phyloP scores from a whole-genome alignment of 2,888 invertebrate genomes.

The Oligia fasciuncula region DNA sequence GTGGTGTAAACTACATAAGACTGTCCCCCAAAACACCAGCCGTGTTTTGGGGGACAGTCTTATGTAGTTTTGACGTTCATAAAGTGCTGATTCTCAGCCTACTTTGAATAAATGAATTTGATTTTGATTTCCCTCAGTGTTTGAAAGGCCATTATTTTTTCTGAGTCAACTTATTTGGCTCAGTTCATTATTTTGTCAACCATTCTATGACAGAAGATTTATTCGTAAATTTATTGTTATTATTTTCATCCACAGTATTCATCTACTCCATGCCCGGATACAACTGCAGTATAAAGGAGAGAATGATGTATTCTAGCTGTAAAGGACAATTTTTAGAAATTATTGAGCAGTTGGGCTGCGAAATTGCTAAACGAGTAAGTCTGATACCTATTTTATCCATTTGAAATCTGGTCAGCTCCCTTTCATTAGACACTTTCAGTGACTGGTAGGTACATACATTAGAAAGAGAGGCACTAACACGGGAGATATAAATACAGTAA shows the following conservation, averaged over 20 bases:
- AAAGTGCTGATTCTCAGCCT: too few species aligned
- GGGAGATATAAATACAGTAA: background rate
- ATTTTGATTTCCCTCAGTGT: background rate
- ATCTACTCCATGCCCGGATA: constrained; percentile 99
- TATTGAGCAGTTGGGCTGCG: constrained; percentile 94
- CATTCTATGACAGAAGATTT: background rate
- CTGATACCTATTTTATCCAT: background rate
- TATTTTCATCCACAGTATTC: constrained; percentile 77
- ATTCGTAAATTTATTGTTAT: background rate
- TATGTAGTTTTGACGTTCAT: too few species aligned
- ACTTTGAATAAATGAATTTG: too few species aligned
- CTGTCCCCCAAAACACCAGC: too few species aligned
- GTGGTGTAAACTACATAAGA: too few species aligned
- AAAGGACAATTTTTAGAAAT: constrained; percentile 97
- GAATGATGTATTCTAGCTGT: constrained; percentile 99
- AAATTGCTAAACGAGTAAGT: constrained; percentile 96
- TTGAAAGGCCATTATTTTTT: background rate
- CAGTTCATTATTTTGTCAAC: background rate
- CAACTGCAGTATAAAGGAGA: constrained; percentile 98
- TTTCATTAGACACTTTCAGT: background rate
- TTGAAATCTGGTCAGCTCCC: background rate
- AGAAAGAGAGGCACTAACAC: background rate
- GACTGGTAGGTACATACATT: background rate
- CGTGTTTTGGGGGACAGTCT: too few species aligned
- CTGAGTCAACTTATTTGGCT: background rate